Conservation (phyloP, 2,797 vertebrate genomes). For the Lacerta viridis region DNA sequence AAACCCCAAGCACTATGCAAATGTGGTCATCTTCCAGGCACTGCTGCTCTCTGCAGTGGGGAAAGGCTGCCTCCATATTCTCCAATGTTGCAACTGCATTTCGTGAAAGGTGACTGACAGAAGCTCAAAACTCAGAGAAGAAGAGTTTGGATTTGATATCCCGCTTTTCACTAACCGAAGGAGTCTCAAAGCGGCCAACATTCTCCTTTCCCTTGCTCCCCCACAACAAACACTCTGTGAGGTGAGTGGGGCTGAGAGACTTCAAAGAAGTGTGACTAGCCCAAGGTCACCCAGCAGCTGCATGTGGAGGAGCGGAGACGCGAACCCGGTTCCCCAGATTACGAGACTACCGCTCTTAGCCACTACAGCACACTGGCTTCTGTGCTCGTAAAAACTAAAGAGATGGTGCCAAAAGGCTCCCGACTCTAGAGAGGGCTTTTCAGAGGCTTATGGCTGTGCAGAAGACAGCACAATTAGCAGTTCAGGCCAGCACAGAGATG, state of each 20-base stretch:
- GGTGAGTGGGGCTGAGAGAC: too few relatives aligned
- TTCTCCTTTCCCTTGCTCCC: too few relatives aligned
- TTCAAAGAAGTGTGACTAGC: too few relatives aligned
- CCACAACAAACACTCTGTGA: too few relatives aligned
- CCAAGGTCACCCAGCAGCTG: too few relatives aligned
- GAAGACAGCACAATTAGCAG: constrained; percentile 1
- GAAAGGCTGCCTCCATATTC: constrained; percentile 68
- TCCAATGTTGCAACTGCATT: constrained; percentile 54
- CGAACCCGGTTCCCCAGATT: too few relatives aligned
- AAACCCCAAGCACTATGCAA: constrained; percentile 14
- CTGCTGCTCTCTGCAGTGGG: constrained; percentile 48
- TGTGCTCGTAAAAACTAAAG: constrained; percentile 10
- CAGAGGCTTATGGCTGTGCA: constrained; percentile 35
- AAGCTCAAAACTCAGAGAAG: constrained; percentile 22
- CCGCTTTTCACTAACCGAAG: too few relatives aligned
- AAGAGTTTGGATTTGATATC: too few relatives aligned
- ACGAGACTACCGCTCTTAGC: too few relatives aligned
- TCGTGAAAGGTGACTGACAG: constrained; percentile 44
- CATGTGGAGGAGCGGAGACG: too few relatives aligned
- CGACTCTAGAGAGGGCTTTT: background rate
- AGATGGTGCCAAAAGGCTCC: constrained; percentile 27
- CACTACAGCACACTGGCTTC: constrained; percentile 9
- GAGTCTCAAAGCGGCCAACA: too few relatives aligned
- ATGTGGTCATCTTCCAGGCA: background rate
- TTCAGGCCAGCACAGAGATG: background rate